Percentiles rank a stretch among this genome's conserved stretches.
phyloP scores from a whole-genome alignment of 2,797 vertebrate genomes.

The Fundulus diaphanus region DNA sequence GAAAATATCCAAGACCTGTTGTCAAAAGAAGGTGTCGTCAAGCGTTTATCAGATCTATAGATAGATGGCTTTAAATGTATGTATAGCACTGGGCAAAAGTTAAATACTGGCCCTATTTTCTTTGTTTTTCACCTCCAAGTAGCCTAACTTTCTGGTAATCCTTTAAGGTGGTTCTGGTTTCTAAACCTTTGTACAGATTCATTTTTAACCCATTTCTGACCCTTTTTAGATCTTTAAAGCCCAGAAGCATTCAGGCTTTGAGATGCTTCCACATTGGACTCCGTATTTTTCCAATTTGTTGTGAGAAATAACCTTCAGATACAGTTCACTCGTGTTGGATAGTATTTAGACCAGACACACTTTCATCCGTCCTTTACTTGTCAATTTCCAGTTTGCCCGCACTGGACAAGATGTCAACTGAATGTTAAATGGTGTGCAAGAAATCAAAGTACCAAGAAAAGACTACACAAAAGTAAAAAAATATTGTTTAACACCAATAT shows the following conservation, averaged over 20 bases:
- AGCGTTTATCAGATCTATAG: neutral
- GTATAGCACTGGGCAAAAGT: neutral
- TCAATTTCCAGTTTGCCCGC: neutral
- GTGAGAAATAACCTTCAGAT: neutral
- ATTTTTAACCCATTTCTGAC: neutral
- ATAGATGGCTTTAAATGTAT: neutral
- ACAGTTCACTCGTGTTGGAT: neutral
- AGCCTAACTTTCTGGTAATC: neutral
- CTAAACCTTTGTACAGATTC: neutral
- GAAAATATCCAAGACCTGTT: slow-evolving; percentile 27
- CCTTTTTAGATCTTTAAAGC: neutral
- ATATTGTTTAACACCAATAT: neutral
- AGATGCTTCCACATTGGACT: neutral
- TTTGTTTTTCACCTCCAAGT: neutral
- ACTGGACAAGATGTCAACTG: neutral
- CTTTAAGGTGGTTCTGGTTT: neutral
- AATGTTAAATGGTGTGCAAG: neutral
- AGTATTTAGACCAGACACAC: too few species aligned
- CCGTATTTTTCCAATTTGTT: neutral
- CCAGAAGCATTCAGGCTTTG: neutral
- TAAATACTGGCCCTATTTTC: neutral
- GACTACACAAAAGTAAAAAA: neutral
- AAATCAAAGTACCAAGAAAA: neutral
- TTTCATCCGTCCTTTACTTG: neutral
- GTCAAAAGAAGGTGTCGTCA: slow-evolving; percentile 3